Percentiles rank a stretch among this genome's conserved stretches.
Evolutionary conservation across 2,797 vertebrate genomes (phyloP).

Genomic region (Bovichtus diacanthus): DNA sequence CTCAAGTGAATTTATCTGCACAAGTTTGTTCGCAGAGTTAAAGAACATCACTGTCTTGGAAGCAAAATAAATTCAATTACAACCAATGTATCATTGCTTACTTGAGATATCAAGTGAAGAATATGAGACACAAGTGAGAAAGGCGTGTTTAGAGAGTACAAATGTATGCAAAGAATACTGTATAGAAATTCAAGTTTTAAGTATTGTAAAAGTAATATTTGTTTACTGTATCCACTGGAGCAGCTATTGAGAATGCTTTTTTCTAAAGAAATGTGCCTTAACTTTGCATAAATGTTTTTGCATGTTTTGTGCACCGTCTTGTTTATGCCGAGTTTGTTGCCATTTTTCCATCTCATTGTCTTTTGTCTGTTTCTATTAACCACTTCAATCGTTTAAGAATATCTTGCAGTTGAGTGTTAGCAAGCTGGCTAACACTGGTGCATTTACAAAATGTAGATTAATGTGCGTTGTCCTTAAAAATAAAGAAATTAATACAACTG

Average conservation of each 20-base stretch:
- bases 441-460: neutral
- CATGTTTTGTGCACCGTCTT: neutral
- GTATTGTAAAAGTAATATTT: neutral
- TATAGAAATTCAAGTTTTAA: neutral
- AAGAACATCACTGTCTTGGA: neutral
- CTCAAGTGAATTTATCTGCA: neutral
- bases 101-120: neutral
- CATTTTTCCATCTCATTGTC: neutral
- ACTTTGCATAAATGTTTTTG: neutral
- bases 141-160: neutral
- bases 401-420: neutral
- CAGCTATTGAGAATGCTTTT: no score
- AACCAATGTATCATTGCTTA: neutral
- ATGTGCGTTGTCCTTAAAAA: neutral
- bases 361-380: neutral
- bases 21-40: neutral
- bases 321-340: neutral
- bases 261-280: no score
- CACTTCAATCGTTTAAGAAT: slow-evolving; percentile 1
- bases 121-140: neutral
- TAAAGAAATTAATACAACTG: neutral
- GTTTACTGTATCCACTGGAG: neutral
- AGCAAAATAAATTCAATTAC: neutral
- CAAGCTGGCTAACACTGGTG: neutral
- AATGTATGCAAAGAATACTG: neutral